Evolutionary conservation across 1,140 invertebrate species (phyloP), one percentile per base, ranked within the genome.

Genomic region (Drosophila orena): DNA sequence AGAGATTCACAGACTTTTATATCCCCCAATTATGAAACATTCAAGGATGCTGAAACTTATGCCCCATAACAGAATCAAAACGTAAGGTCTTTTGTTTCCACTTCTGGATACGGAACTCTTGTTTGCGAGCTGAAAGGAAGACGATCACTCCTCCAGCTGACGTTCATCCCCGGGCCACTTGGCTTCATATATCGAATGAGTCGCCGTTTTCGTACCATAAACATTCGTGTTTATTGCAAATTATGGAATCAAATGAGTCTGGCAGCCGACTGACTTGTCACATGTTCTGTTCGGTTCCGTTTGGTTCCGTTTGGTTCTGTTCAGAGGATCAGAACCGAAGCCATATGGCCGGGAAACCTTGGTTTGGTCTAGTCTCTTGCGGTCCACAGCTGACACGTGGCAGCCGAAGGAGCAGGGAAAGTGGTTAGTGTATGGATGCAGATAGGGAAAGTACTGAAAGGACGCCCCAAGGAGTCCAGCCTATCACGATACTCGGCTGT

Each of bases 211-310:
- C 54, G 58, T 58, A 55, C 69, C 71, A 86, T 86, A 88, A 86
- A 88, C 70, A 88, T 71, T 71, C 70, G 74, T 83, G 66, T 86
- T 86, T 86, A 86, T 86, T 86, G 83, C 83, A 83, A 86, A 83
- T 71, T 79, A 73, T 79, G 59, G 71, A 72, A 68, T 71, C 64
- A 56, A 76, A 76, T 44, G 73, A 66, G 60, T 42, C 40, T 24
- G 24, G 4, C 24, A 4, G 24, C 24, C 24, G 15, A 40, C 38
- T 53, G 40, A 52, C 44, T 83, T 85, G 69, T 85, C 80, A 84
- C 65, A 84, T 84, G 81, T 77, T 84, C 55, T 35, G 37, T 34
- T 42, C 49, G 24, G 6, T 17, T 24, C 24, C 12, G 46, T 49
- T 42, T n/a, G n/a, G 81, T 77, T 84, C 55, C 30, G 37, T 34